phyloP scores from a whole-genome alignment of 2,113 vertebrate genomes.

The Malaclemys terrapin region DNA sequence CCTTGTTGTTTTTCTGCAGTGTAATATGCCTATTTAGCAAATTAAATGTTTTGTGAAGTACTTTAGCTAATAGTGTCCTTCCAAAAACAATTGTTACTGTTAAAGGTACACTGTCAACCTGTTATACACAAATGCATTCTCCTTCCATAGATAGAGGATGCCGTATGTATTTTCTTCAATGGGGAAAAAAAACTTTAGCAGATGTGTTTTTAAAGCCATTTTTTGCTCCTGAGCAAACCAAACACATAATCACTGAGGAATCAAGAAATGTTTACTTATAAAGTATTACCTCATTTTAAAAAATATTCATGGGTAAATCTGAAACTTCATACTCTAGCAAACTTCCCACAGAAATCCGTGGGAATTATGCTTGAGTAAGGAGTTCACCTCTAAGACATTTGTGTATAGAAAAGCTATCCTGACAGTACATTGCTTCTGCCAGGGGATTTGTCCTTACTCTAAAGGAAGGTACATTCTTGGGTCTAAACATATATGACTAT shows the following conservation, averaged over 20 bases:
- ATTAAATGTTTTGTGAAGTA: not conserved
- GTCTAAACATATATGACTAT: not conserved
- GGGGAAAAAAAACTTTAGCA: not conserved
- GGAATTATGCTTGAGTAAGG: not conserved
- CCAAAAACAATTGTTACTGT: not conserved
- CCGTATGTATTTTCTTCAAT: not conserved
- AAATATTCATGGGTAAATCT: not conserved
- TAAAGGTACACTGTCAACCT: not conserved
- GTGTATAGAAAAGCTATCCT: not conserved
- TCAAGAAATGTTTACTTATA: not conserved
- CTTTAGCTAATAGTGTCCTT: conserved; percentile 29
- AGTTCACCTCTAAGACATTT: not conserved
- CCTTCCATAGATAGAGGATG: not conserved
- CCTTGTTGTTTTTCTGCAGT: conserved; percentile 17
- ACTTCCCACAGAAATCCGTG: too few relatives aligned
- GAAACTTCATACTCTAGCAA: not conserved
- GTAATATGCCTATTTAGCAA: not conserved
- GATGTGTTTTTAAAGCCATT: not conserved
- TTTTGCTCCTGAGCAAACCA: not conserved
- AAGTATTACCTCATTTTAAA: not conserved
- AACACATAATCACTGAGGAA: not conserved
- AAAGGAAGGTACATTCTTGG: not conserved
- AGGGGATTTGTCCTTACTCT: not conserved
- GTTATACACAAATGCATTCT: not conserved
- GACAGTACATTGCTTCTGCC: not conserved